Base-by-base conservation (phyloP, 2,797 vertebrate genomes). In the Triplophysa yarkandensis region DNA sequence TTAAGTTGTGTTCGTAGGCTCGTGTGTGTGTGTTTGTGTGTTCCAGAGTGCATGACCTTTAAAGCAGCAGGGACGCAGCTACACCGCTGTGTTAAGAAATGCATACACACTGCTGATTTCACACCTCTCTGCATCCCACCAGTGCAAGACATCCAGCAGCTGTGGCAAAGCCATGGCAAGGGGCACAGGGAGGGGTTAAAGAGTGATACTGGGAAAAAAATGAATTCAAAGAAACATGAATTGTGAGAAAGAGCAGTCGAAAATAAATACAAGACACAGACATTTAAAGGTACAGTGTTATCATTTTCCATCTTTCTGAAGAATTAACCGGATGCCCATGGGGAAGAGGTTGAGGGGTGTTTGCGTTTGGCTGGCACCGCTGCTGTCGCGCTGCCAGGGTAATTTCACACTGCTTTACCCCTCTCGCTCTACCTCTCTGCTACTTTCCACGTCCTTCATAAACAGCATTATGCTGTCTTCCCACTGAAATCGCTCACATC, bases 321-420 rank as follows among this genome's bases (percentile, higher is more conserved):
- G 70, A 68, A 52, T 32, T 78, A 28, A 36, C 43, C 10, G 36
- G 28, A 13, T 57, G 54, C 72, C 54, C 64, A 61, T 36, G 30
- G 67, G 32, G 62, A 28, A 71, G 34, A 52, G 36, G 66, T 76
- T 71, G 46, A 65, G 65, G 65, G 55, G 50, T 66, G 68, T 83
- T 78, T 80, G 79, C 68, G 71, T 66, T 83, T 79, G 78, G 84
- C 84, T 72, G 71, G 57, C 23, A 32, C 65, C 77, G 69, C 77
- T 67, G 68, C 74, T 68, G 69, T 73, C 70, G 65, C 58, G 69
- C 58, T 57, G 68, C 62, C 78, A 71, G 73, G 67, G 54, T 39
- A 76, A 77, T 79, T 74, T 79, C 71, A 74, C 74, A 65, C 69
- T 66, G 60, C 60, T 39, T 55, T 61, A 72, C 71, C 68, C n/a